Conservation (phyloP, 2,888 invertebrate species). For the Thumatha senex region DNA sequence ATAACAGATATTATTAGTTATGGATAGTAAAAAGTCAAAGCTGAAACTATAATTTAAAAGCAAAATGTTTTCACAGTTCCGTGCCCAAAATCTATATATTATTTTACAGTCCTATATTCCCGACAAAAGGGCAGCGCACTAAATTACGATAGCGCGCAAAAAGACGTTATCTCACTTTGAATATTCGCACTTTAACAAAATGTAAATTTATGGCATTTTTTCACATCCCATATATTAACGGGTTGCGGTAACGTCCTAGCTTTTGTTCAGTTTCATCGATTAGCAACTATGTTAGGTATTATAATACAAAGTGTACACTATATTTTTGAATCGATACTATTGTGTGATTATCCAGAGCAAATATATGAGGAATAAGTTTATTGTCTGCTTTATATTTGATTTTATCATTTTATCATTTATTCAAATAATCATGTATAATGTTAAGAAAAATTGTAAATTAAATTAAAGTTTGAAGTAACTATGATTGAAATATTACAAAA, state of each 20-base stretch:
- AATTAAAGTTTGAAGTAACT: no score
- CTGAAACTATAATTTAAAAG: neutral
- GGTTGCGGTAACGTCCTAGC: conserved; percentile 36
- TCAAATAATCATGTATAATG: no score
- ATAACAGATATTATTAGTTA: no score
- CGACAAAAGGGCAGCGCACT: conserved; percentile 20
- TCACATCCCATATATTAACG: conserved; percentile 42
- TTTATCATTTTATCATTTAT: no score
- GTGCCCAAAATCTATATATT: neutral
- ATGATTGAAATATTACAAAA: no score
- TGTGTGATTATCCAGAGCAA: neutral
- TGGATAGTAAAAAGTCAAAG: no score
- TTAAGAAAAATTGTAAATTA: no score
- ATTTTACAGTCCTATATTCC: neutral
- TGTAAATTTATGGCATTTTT: conserved; percentile 55
- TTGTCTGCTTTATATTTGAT: no score
- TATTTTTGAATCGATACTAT: neutral
- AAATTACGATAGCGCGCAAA: conserved; percentile 46
- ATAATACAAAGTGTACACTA: neutral
- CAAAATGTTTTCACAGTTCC: neutral
- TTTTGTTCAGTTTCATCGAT: conserved; percentile 25
- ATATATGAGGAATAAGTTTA: neutral
- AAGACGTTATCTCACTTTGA: conserved; percentile 52
- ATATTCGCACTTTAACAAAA: conserved; percentile 52
- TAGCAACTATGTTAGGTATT: conserved; percentile 1